Conservation (phyloP, 2,888 invertebrate species). For the Bombylius discolor region DNA sequence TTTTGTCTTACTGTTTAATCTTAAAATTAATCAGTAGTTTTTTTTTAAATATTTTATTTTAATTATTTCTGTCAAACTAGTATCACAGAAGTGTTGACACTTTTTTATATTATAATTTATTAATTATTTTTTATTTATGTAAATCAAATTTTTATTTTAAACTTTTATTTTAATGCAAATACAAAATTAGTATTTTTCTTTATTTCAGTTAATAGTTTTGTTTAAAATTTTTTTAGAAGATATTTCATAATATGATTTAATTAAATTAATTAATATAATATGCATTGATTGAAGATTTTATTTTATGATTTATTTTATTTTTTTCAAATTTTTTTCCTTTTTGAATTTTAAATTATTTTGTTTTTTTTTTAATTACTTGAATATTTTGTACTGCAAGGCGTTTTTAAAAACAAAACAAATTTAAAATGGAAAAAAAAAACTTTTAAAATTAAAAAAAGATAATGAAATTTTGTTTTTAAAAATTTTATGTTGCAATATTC, state of each 20-base stretch:
- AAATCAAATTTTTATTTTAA: neutral
- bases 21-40: neutral
- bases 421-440: too few relatives aligned
- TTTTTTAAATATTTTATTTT: neutral
- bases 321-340: neutral
- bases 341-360: neutral
- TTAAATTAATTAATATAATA: neutral
- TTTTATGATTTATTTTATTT: neutral
- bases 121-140: neutral
- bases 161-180: neutral
- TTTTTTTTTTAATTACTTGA: neutral
- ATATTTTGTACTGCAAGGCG: neutral
- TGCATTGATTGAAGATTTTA: neutral
- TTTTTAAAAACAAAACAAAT: neutral
- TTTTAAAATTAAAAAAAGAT: too few relatives aligned
- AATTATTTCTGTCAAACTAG: constrained; percentile 11
- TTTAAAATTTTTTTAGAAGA: neutral
- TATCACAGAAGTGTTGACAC: constrained; percentile 13
- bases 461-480: too few relatives aligned
- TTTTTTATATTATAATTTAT: neutral
- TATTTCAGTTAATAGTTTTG: neutral
- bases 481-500: too few relatives aligned
- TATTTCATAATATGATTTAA: neutral
- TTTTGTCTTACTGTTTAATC: neutral
- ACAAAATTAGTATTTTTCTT: neutral